phyloP scores from a whole-genome alignment of 2,888 invertebrate species.

The Notocelia uddmanniana region DNA sequence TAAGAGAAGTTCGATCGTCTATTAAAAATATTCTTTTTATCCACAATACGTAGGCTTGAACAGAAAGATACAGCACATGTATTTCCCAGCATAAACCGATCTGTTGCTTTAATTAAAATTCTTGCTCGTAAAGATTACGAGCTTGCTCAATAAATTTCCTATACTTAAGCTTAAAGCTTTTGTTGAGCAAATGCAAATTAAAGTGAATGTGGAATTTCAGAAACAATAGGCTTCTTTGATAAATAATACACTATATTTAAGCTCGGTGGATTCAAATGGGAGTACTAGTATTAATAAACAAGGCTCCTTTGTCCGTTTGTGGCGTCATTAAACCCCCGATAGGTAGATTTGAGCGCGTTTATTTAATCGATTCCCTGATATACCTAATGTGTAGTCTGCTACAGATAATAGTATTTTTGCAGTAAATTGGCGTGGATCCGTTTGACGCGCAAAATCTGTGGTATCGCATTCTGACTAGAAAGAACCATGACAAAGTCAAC shows the following conservation, averaged over 20 bases:
- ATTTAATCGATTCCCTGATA: too few relatives aligned
- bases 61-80: not conserved
- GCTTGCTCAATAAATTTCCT: conserved; percentile 6
- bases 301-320: not conserved
- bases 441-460: too few relatives aligned
- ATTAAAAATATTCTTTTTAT: too few relatives aligned
- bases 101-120: not conserved
- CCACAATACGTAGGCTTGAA: too few relatives aligned
- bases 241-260: conserved; percentile 1
- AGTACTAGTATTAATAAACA: not conserved
- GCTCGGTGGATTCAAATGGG: not conserved
- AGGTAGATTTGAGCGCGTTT: too few relatives aligned
- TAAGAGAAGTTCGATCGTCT: too few relatives aligned
- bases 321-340: too few relatives aligned
- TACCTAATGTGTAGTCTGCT: too few relatives aligned
- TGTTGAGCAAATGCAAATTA: conserved; percentile 1
- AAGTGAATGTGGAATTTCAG: conserved; percentile 4
- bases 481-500: too few relatives aligned
- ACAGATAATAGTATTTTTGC: too few relatives aligned
- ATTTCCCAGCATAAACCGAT: not conserved
- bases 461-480: too few relatives aligned
- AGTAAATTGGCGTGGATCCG: too few relatives aligned
- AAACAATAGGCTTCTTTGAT: not conserved
- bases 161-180: not conserved
- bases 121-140: not conserved